phyloP scores from a whole-genome alignment of 2,113 vertebrate genomes.

The Benitochromis conjunctus region DNA sequence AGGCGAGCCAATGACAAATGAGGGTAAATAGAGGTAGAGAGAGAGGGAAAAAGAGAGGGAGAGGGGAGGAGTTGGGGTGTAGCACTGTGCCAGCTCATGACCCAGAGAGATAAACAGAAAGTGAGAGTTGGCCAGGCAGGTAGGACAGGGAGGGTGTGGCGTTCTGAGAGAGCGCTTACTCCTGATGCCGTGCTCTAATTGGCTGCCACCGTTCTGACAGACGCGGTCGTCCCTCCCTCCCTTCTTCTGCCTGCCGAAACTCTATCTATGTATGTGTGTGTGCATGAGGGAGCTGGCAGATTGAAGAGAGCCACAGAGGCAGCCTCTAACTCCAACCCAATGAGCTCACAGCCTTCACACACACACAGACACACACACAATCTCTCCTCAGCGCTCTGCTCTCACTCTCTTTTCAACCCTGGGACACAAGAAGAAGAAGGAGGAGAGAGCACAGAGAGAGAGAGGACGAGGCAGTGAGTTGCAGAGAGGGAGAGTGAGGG shows the following conservation, averaged over 20 bases:
- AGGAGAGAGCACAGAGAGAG: constrained; percentile 43
- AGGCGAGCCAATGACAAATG: constrained; percentile 36
- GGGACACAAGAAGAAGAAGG: constrained; percentile 45
- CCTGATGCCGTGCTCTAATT: constrained; percentile 38
- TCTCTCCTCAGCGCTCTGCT: constrained; percentile 11
- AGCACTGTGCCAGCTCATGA: constrained; percentile 5
- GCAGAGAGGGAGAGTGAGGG: constrained; percentile 55
- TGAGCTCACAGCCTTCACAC: constrained; percentile 58
- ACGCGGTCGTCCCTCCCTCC: constrained; percentile 38
- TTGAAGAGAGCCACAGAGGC: constrained; percentile 54
- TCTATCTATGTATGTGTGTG: constrained; percentile 47
- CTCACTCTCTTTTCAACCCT: constrained; percentile 41
- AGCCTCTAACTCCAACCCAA: constrained; percentile 57
- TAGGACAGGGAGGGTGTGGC: constrained; percentile 32
- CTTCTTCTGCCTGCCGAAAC: constrained; percentile 37
- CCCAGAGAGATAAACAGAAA: constrained; percentile 34
- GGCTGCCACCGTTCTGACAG: constrained; percentile 54
- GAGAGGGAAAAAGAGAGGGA: neutral
- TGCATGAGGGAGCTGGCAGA: constrained; percentile 50
- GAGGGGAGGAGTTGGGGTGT: neutral
- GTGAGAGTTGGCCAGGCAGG: constrained; percentile 38
- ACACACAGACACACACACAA: constrained; percentile 15
- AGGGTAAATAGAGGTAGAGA: constrained; percentile 5
- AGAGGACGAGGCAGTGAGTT: constrained; percentile 40
- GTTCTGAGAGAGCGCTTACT: neutral